Base-by-base conservation (phyloP, 1,140 invertebrate species). In the Rhizoglyphus robini region DNA sequence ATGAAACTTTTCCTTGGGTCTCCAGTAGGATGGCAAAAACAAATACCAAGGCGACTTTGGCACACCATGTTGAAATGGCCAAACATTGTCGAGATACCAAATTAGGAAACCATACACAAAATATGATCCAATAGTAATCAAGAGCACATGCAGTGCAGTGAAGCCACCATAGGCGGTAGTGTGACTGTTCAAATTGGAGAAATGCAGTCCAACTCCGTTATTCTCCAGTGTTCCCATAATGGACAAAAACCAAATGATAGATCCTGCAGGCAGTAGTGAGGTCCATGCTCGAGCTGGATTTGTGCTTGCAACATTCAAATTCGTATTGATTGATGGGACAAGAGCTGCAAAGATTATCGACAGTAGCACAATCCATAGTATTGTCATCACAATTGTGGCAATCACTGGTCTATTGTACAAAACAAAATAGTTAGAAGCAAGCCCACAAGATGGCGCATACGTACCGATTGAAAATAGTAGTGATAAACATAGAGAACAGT, bases 1-100 rank as follows among this genome's bases (percentile, higher is more conserved):
- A 25, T 47, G 25, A 31, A 36, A 32, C 3, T 66, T 70, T 34
- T 71, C 62, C 30, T 67, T 68, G 25, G 23, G 41, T 20, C 47
- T 74, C 83, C 83, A 85, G 70, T 83, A 84, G 23, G 70, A 67
- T 48, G 69, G 70, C 20, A 69, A 72, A 32, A 79, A 65, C 1
- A 75, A 73, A 70, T 79, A 81, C 68, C 79, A 79, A 74, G 75
- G 79, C 4, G 78, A 78, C 67, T 76, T 73, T 4, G 81, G 75
- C 11, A 65, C 61, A 23, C 47, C 51, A 20, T 46, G 78, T 66
- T 5, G 70, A 38, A 38, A n/a, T n/a, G n/a, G n/a, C n/a, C n/a
- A n/a, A n/a, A n/a, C n/a, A n/a, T n/a, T n/a, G n/a, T n/a, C n/a
- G n/a, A n/a, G n/a, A n/a, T n/a, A n/a, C n/a, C n/a, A n/a, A n/a